Conservation (phyloP, 2,113 vertebrate species). For the Platysteira castanea region DNA sequence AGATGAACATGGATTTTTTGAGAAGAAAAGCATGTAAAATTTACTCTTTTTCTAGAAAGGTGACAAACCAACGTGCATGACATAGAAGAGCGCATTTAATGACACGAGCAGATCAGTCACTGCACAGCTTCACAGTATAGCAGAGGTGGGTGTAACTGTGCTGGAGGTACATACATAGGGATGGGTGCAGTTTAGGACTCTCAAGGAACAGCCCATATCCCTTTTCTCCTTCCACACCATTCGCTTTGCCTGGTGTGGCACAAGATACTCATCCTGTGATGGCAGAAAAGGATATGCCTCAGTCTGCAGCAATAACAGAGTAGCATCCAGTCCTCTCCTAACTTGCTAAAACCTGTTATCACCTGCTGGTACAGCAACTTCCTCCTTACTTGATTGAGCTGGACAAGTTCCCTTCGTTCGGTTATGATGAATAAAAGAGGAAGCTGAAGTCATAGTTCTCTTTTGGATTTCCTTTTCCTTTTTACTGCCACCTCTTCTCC, state of each 20-base stretch:
- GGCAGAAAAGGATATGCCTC: background rate
- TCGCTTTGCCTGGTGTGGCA: background rate
- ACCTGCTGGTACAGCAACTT: background rate
- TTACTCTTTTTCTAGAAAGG: background rate
- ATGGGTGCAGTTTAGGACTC: background rate
- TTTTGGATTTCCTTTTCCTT: background rate
- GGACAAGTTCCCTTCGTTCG: background rate
- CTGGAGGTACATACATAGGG: accelerated
- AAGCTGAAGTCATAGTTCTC: slow-evolving; percentile 6
- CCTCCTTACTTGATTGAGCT: background rate
- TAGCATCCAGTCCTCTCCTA: background rate
- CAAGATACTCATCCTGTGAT: background rate
- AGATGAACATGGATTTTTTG: background rate
- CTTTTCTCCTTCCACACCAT: background rate
- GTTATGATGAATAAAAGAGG: background rate
- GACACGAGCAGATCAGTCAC: background rate
- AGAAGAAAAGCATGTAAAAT: background rate
- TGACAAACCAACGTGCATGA: background rate
- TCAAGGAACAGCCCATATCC: background rate
- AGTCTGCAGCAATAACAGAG: background rate
- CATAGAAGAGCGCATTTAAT: background rate
- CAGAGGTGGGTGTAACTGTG: background rate
- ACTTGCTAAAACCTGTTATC: background rate
- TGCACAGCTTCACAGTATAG: background rate
- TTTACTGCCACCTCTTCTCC: accelerated